Percentiles rank a stretch among this genome's conserved stretches.
phyloP scores from a whole-genome alignment of 2,797 vertebrate species.

The Ficedula albicollis region DNA sequence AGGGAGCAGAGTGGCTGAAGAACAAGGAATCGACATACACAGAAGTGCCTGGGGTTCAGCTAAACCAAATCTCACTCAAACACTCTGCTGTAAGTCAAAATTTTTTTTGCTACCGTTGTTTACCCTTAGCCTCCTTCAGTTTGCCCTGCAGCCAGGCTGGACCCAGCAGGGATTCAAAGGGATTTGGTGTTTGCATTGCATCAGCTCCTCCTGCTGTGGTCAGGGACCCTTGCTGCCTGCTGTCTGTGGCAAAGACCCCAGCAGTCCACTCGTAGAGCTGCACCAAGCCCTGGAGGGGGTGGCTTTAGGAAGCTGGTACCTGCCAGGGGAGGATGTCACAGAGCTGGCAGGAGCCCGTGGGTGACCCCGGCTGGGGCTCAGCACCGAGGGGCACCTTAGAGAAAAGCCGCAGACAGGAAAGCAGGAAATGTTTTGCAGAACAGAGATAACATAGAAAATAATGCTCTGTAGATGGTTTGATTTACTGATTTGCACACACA shows the following conservation, averaged over 20 bases:
- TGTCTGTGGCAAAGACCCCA: neutral
- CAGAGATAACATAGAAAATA: slow-evolving; percentile 41
- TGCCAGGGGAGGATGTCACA: neutral
- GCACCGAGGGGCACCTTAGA: neutral
- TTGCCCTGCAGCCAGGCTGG: neutral
- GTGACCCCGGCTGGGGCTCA: neutral
- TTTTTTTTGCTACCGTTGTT: fast-evolving
- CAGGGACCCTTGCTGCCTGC: neutral
- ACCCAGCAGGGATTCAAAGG: neutral
- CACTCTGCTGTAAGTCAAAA: neutral
- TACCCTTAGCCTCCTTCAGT: neutral
- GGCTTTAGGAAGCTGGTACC: neutral
- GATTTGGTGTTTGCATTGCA: neutral
- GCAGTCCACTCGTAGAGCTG: neutral
- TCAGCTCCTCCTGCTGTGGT: neutral
- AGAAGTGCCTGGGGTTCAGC: neutral
- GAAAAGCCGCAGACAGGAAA: neutral
- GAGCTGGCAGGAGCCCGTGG: fast-evolving
- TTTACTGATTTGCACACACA: neutral
- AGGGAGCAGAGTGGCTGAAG: neutral
- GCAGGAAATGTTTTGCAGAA: slow-evolving; percentile 48
- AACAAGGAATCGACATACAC: neutral
- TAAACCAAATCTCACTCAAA: neutral
- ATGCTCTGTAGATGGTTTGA: neutral
- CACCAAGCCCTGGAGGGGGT: neutral